Evolutionary conservation across 2,888 invertebrate genomes (phyloP), one percentile per base, ranked within the genome.

Genomic region (Asteroscopus sphinx): DNA sequence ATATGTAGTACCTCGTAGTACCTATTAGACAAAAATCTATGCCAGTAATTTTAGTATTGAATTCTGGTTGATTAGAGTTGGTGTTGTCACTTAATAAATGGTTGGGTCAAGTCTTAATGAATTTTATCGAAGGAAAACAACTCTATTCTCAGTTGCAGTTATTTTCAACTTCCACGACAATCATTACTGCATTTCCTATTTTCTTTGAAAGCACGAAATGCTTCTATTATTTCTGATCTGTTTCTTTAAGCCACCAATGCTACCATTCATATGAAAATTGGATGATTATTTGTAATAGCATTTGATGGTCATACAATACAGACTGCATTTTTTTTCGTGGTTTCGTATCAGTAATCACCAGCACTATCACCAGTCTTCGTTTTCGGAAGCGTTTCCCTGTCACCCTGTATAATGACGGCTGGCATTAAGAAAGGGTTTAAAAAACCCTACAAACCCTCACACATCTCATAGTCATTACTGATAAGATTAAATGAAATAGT

Each of bases 241-340:
- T 28, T 9, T 28, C 9, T 28, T 28, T 21, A 6, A 21, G 21
- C 21, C 21, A 28, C 8, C 25, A 25, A 2, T 13, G 26, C 21
- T 16, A 17, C 46, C 54, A 77, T 67, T 68, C 55, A 48, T 49
- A 68, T 61, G 62, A 33, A 52, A 68, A 68, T 73, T 44, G 8
- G 21, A 40, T 47, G 17, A 53, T 67, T 46, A 71, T 58, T 42
- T 35, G 26, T 45, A 11, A 53, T 17, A 33, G 12, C 36, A 13
- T 39, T 45, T 54, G 46, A 53, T 54, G 41, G 37, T 7, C 36
- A 52, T 16, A 41, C 17, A 44, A 48, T 37, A 30, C 12, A 0
- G 7, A n/a, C 21, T 37, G 15, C 13, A 49, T n/a, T n/a, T n/a
- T n/a, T n/a, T n/a, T n/a, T n/a, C n/a, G n/a, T n/a, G n/a, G n/a